Percentiles rank a stretch among this genome's conserved stretches.
These are phyloP conservation scores for Phylloscopus trochilus DNA, from an alignment of 2,113 vertebrate species.

Conservation along the genomic window DNA sequence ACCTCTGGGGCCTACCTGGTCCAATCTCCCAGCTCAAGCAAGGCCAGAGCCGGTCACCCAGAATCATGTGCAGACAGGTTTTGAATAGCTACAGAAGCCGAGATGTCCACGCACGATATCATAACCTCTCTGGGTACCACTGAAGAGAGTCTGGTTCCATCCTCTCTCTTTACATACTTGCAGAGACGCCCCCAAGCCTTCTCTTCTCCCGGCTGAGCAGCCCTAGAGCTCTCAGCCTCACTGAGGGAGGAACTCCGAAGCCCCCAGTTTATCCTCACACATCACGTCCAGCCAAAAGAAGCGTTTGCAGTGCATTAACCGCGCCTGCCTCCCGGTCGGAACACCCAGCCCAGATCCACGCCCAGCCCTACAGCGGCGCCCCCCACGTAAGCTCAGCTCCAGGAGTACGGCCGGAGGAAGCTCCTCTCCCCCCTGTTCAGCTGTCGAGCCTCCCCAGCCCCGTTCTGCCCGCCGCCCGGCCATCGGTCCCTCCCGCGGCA, in stretches of 20 bases:
- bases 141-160: not conserved
- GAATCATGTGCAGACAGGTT: not conserved
- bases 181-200: fast-evolving
- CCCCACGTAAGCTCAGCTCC: not conserved
- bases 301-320: fast-evolving
- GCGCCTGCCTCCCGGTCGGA: too few species aligned
- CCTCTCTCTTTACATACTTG: not conserved
- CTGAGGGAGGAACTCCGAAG: fast-evolving
- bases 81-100: fast-evolving
- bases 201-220: not conserved
- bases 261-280: not conserved
- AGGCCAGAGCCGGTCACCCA: not conserved
- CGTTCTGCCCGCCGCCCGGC: not conserved
- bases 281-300: not conserved
- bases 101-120: too few species aligned
- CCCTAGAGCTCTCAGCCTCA: not conserved
- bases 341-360: not conserved
- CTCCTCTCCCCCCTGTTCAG: fast-evolving
- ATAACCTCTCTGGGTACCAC: not conserved
- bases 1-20: not conserved
- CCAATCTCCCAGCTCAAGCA: not conserved
- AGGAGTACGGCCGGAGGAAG: fast-evolving
- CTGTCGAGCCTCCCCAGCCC: not conserved
- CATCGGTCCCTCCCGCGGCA: not conserved
- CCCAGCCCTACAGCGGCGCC: not conserved